Evolutionary conservation across 2,888 invertebrate genomes (phyloP).

Genomic region (Drosophila algonquin): DNA sequence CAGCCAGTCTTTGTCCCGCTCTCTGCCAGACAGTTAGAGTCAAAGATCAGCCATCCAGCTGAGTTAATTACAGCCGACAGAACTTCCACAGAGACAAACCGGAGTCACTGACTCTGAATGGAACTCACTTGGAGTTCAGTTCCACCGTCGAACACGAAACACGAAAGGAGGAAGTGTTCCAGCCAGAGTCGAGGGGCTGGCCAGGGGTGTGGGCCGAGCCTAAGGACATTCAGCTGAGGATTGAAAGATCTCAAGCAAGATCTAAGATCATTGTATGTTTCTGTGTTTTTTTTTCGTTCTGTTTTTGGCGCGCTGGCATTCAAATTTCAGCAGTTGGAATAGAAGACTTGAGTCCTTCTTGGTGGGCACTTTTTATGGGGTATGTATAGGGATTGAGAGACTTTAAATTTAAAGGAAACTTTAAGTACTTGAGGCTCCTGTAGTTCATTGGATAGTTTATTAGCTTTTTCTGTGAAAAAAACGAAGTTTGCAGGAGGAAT

Average conservation of each 20-base stretch:
- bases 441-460: too few relatives aligned
- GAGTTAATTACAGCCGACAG: constrained; percentile 77
- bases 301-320: constrained; percentile 44
- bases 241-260: constrained; percentile 11
- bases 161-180: constrained; percentile 35
- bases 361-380: too few relatives aligned
- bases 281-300: not conserved
- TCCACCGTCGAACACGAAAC: not conserved
- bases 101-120: constrained; percentile 47
- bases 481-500: too few relatives aligned
- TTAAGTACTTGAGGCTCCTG: not conserved
- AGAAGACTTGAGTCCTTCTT: not conserved
- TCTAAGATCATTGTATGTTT: not conserved
- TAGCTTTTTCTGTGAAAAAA: too few relatives aligned
- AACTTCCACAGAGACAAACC: constrained; percentile 54
- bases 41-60: constrained; percentile 79
- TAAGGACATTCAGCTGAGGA: constrained; percentile 33
- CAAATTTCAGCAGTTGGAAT: constrained; percentile 20
- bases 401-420: too few relatives aligned
- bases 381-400: not conserved
- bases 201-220: constrained; percentile 8
- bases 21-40: constrained; percentile 72
- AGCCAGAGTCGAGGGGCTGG: not conserved
- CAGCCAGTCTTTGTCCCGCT: constrained; percentile 51
- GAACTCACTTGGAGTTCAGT: constrained; percentile 41